Percentiles rank a stretch among this genome's conserved stretches.
Evolutionary conservation across 2,888 invertebrate genomes (phyloP).

Genomic region (Argynnis bischoffii): DNA sequence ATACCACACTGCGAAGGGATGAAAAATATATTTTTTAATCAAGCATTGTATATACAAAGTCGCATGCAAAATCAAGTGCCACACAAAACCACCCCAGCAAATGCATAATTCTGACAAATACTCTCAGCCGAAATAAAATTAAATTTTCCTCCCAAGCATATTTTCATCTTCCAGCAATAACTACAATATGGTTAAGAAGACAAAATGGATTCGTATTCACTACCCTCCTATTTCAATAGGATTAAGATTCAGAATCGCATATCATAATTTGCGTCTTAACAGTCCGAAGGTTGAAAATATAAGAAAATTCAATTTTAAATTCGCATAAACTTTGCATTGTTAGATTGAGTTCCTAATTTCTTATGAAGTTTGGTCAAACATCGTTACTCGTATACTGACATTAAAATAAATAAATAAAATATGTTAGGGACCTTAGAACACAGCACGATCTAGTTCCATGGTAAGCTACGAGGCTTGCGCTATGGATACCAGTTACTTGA

Average conservation of each 20-base stretch:
- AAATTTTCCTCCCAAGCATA: conserved; percentile 32
- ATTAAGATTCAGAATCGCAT: background rate
- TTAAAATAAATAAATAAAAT: no score
- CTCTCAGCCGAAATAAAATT: conserved; percentile 29
- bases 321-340: conserved; percentile 53
- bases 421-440: no score
- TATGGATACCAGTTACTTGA: no score
- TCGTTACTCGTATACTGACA: background rate
- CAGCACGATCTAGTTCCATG: no score
- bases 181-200: conserved; percentile 33
- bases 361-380: conserved; percentile 6
- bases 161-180: conserved; percentile 32
- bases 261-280: conserved; percentile 8
- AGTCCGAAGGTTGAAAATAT: conserved; percentile 44
- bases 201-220: conserved; percentile 5
- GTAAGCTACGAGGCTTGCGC: no score
- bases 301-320: conserved; percentile 60
- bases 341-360: conserved; percentile 38
- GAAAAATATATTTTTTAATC: no score
- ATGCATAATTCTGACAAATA: conserved; percentile 18
- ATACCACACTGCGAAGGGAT: no score
- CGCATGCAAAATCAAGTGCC: background rate
- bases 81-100: background rate
- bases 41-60: background rate
- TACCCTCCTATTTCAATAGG: background rate